Base-by-base conservation (phyloP, 2,113 vertebrate genomes). In the Philantomba maxwellii region DNA sequence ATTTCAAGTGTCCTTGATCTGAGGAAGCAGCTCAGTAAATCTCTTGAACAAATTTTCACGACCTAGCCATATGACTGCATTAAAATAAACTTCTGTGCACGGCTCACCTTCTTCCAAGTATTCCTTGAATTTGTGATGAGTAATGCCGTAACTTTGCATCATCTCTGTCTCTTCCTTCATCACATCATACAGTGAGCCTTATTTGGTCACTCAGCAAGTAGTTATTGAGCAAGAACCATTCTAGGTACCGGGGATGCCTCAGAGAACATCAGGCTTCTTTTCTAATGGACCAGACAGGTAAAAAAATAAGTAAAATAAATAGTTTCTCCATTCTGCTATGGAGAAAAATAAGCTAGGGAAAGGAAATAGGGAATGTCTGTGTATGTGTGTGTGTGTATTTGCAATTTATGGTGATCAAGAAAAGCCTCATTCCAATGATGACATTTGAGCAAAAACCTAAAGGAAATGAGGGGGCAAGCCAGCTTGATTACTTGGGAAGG, bases 1-100 rank as follows among this genome's bases (percentile, higher is more conserved):
- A 96, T 98, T 97, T 77, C 43, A 95, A 97, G 92, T 92, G 86
- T 96, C 93, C 95, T 95, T 97, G 94, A 97, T 97, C 95, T 97
- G 85, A 80, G 81, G 82, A 91, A 90, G 95, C 85, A 75, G 88
- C 70, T 87, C 89, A 62, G 81, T 97, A 89, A 97, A 95, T 94
- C 95, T 97, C 77, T 84, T 92, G 75, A 97, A 66, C 86, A 93
- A 78, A 62, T 96, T 96, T 96, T 95, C 95, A 95, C 86, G 94
- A 51, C 70, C 77, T 93, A 78, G 39, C 70, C 85, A 36, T 75
- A 28, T 64, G 75, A 77, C 49, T 47, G 45, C 64, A 82, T 96
- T 96, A 93, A 93, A 97, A 95, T 96, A 83, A 77, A 57, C 60
- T 86, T 94, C 58, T 77, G 2, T 91, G 93, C 7, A 53, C 3